Conservation (phyloP, 2,888 invertebrate species). For the Rotaria socialis region DNA sequence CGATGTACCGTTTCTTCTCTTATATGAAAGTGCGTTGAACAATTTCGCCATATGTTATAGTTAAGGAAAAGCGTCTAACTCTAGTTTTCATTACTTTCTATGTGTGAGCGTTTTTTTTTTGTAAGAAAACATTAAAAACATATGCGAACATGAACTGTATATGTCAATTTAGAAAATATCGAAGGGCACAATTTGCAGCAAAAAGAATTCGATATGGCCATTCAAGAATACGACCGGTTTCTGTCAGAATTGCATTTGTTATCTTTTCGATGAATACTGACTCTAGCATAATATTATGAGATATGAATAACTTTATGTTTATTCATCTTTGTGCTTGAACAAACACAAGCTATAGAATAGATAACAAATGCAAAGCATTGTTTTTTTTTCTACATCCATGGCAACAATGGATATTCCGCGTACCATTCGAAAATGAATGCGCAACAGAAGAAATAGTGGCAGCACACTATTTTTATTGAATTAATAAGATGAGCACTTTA, state of each 20-base stretch:
- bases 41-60: slow-evolving; percentile 6
- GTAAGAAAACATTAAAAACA: slow-evolving; percentile 1
- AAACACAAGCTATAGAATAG: not conserved
- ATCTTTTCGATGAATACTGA: not conserved
- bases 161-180: not conserved
- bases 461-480: too few relatives aligned
- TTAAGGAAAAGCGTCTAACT: not conserved
- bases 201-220: not conserved
- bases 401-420: too few relatives aligned
- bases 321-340: not conserved
- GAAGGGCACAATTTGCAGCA: too few relatives aligned
- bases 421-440: too few relatives aligned
- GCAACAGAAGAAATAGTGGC: too few relatives aligned
- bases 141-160: not conserved
- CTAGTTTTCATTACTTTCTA: not conserved
- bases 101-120: not conserved
- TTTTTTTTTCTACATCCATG: too few relatives aligned
- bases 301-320: not conserved
- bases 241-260: not conserved
- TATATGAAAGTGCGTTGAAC: not conserved
- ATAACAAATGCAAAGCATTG: too few relatives aligned
- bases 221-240: not conserved
- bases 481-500: too few relatives aligned
- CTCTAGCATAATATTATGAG: not conserved
- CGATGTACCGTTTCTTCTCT: not conserved